phyloP scores from a whole-genome alignment of 2,888 invertebrate genomes.

The Rotaria macrura region DNA sequence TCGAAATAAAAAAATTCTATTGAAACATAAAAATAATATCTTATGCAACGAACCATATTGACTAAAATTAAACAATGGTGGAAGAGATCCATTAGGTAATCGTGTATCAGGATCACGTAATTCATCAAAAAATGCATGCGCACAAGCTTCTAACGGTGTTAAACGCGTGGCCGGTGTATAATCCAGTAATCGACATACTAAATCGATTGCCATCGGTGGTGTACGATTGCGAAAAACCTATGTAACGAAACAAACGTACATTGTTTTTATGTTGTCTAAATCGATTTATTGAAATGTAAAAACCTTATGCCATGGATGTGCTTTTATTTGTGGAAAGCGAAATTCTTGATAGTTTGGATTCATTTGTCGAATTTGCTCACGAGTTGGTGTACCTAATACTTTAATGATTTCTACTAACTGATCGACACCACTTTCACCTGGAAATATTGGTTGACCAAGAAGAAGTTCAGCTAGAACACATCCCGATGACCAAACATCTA shows the following conservation, averaged over 20 bases:
- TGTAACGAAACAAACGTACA: neutral
- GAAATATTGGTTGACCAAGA: constrained; percentile 94
- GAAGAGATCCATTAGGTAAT: constrained; percentile 83
- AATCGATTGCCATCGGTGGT: constrained; percentile 59
- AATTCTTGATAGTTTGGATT: constrained; percentile 99
- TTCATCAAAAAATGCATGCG: constrained; percentile 96
- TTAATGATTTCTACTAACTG: constrained; percentile 99
- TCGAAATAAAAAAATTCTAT: too few species aligned
- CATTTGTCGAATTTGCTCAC: constrained; percentile 99
- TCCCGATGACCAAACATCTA: constrained; percentile 96
- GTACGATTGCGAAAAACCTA: constrained; percentile 52
- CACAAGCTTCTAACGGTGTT: constrained; percentile 89
- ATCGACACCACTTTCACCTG: constrained; percentile 96
- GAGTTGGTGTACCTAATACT: constrained; percentile 91
- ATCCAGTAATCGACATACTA: constrained; percentile 74
- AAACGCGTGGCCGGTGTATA: constrained; percentile 93
- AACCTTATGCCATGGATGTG: constrained; percentile 95
- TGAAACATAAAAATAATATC: too few species aligned
- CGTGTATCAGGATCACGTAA: constrained; percentile 79
- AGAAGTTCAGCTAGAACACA: constrained; percentile 94
- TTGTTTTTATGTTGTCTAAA: too few species aligned
- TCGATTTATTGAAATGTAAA: too few species aligned
- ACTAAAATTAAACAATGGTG: constrained; percentile 92
- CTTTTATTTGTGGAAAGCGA: constrained; percentile 97
- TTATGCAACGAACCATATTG: constrained; percentile 57